Evolutionary conservation across 2,888 invertebrate genomes (phyloP).

Genomic region (Torymus aiolomorphi): DNA sequence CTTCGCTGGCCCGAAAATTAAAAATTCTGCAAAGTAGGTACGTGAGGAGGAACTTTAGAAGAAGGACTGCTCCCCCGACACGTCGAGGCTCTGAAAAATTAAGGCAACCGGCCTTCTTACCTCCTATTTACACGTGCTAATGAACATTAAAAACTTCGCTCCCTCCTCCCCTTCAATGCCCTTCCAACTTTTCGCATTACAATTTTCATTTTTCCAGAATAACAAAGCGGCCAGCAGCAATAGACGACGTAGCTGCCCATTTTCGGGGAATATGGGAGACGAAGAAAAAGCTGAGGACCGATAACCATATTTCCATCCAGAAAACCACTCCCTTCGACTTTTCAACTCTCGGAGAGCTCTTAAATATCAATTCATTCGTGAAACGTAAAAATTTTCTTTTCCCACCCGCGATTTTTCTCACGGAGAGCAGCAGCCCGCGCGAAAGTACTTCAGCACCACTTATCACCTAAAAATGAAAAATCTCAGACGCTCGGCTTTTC

Average conservation of each 20-base stretch:
- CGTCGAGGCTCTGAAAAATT: slow-evolving; percentile 41
- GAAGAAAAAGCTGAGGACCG: slow-evolving; percentile 9
- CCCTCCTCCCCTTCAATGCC: no score
- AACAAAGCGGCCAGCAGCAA: neutral
- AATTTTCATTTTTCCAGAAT: slow-evolving; percentile 30
- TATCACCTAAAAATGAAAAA: slow-evolving; percentile 11
- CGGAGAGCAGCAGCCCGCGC: neutral
- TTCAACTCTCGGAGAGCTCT: neutral
- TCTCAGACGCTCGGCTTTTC: neutral
- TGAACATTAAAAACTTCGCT: slow-evolving; percentile 43
- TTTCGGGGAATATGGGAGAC: slow-evolving; percentile 7
- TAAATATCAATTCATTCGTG: neutral
- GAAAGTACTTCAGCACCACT: slow-evolving; percentile 2
- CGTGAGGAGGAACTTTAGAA: slow-evolving; percentile 20
- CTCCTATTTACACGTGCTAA: slow-evolving; percentile 45
- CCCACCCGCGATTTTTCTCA: neutral
- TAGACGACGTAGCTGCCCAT: neutral
- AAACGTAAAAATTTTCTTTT: neutral
- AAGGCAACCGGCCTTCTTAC: slow-evolving; percentile 40
- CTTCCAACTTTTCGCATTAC: slow-evolving; percentile 35
- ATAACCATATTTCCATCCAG: slow-evolving; percentile 16
- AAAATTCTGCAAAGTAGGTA: slow-evolving; percentile 20
- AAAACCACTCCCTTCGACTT: neutral
- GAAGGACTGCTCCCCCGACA: slow-evolving; percentile 38
- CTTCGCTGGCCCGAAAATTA: neutral